These are phyloP conservation scores for Ceratothoa steindachneri DNA, from an alignment of 2,888 invertebrate genomes.

Conservation along the genomic window DNA sequence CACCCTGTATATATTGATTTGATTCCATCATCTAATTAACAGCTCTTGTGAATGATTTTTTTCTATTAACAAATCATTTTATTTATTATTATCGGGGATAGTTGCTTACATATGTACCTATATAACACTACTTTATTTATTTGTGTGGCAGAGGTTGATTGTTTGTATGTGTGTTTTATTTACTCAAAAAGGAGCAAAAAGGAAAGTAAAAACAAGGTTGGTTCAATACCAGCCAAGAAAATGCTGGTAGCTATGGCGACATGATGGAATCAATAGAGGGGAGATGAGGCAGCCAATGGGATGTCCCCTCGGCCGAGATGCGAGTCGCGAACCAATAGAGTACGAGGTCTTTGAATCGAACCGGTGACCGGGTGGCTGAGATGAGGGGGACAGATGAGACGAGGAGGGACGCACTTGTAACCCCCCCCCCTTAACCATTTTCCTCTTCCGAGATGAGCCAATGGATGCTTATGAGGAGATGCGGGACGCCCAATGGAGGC, in stretches of 20 bases:
- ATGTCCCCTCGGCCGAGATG: neutral
- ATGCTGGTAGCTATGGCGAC: neutral
- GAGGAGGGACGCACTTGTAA: no score
- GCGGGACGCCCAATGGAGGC: neutral
- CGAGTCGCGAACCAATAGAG: neutral
- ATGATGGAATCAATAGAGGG: neutral
- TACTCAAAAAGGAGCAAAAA: neutral
- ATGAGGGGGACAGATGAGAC: neutral
- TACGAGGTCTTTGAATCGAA: neutral
- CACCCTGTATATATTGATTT: no score
- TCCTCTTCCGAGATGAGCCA: neutral
- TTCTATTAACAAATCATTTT: no score
- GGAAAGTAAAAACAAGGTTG: neutral
- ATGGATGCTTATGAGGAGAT: neutral
- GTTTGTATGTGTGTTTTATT: neutral
- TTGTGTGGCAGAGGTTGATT: neutral
- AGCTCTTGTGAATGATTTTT: no score
- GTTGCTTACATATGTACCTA: neutral
- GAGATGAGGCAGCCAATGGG: neutral
- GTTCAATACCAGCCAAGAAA: neutral
- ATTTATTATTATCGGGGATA: no score
- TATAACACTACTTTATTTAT: neutral
- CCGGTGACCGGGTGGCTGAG: neutral
- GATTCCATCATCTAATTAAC: no score
- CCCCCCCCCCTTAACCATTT: neutral